Percentiles rank a stretch among this genome's conserved stretches.
Conservation (phyloP, 2,113 vertebrate genomes). For the Cyprinodon variegatus region DNA sequence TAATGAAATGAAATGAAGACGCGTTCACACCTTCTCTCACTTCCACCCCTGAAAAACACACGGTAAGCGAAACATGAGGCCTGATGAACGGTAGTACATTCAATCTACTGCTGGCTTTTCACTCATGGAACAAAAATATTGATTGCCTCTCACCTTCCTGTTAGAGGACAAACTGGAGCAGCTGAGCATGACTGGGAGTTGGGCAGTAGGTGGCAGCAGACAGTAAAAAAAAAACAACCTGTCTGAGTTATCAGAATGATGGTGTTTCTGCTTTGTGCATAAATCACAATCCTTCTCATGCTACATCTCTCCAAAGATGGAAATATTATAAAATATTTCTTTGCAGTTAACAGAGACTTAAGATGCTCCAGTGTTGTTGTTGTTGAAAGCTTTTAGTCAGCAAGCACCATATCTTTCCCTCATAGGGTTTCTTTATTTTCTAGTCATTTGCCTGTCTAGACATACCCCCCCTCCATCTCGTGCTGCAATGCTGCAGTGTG, state of each 20-base stretch:
- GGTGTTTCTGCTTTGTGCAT: conserved; percentile 6
- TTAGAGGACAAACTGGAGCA: conserved; percentile 28
- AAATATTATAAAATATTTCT: background rate
- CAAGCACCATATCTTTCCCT: background rate
- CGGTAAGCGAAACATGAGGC: conserved; percentile 51
- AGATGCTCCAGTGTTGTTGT: background rate
- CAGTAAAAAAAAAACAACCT: conserved; percentile 62
- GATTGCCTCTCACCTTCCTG: conserved; percentile 65
- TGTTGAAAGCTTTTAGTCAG: conserved; percentile 17
- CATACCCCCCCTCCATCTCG: conserved; percentile 26
- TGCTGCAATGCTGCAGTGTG: conserved; percentile 33
- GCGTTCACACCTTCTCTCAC: conserved; percentile 1
- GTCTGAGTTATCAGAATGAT: conserved; percentile 33
- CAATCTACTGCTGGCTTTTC: conserved; percentile 37
- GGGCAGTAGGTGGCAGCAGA: conserved; percentile 78
- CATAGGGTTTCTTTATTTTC: conserved; percentile 36
- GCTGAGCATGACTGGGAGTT: conserved; percentile 32
- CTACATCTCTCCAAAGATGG: background rate
- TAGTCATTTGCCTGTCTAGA: conserved; percentile 56
- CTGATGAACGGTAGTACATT: conserved; percentile 21
- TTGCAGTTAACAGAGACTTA: conserved; percentile 1
- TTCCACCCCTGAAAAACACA: conserved; percentile 32
- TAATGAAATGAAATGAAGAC: conserved; percentile 6
- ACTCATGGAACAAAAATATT: conserved; percentile 58
- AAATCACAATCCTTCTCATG: conserved; percentile 5